Base-by-base conservation (phyloP, 2,888 invertebrate genomes). In the Cynaeus angustus region DNA sequence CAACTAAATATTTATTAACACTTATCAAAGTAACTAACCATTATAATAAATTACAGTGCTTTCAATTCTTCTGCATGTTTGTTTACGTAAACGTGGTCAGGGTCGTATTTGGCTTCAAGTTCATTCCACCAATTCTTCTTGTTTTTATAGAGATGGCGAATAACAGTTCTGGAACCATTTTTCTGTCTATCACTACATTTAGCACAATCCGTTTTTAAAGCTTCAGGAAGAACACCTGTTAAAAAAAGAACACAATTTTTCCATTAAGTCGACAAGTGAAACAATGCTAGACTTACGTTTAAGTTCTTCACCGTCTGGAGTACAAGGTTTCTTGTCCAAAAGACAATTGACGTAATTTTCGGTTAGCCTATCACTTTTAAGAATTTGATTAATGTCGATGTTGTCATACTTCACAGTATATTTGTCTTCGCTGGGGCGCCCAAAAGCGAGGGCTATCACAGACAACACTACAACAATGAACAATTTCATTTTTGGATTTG, bases 321-420 rank as follows among this genome's bases (percentile, higher is more conserved):
- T 91, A 82, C 92, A 92, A 9, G 87, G 87, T 13, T 90, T 90
- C 77, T 83, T 86, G 0, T 90, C 91, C 71, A 92, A 79, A 1
- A 93, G 85, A 78, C 93, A 93, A 75, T 91, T 89, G 3, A 91
- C 87, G 80, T 93, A 92, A 62, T 89, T 91, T 73, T 89, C 89
- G 46, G 92, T 85, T 8, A 93, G 85, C 43, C 92, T 87, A 2
- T 90, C 87, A 46, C 90, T 92, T 74, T 86, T 87, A 1, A 93
- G 85, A 72, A 92, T 89, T 78, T 90, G 88, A 16, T 92, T 91
- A 26, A 93, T 81, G 78, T 92, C 89, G 73, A 92, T 86, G 80
- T 91, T 88, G 82, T 92, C 92, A 85, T 90, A 92, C 81, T 90
- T 91, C 73, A 90, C 89, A 0, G 91, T 90, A 83, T 92, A 92